These are phyloP conservation scores for Pangasius sanitwongsei DNA, from an alignment of 2,797 vertebrate genomes.

Conservation along the genomic window DNA sequence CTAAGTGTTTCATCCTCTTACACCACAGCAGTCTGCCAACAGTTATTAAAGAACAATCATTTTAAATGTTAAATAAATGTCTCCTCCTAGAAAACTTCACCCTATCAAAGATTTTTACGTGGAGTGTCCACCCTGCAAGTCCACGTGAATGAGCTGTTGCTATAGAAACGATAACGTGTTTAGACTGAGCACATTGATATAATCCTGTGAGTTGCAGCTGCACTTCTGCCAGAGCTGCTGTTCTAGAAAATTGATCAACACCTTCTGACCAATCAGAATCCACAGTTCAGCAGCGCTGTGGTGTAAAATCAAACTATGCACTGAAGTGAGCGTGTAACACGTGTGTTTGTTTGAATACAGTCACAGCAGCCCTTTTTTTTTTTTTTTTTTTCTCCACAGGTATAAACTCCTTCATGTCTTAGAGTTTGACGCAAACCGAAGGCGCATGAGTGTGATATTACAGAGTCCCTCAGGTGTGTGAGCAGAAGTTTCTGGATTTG, in stretches of 20 bases:
- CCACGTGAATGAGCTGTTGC: background rate
- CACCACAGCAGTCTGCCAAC: background rate
- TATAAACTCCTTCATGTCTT: slow-evolving; percentile 92
- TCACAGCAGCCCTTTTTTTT: background rate
- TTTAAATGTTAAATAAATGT: background rate
- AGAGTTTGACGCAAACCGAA: slow-evolving; percentile 93
- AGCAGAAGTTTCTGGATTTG: background rate
- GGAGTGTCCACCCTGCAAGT: background rate
- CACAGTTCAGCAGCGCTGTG: background rate
- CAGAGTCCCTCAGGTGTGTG: slow-evolving; percentile 86
- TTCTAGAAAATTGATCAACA: background rate
- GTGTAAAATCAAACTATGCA: background rate
- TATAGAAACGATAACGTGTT: background rate
- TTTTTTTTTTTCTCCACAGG: slow-evolving; percentile 62
- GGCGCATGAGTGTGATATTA: slow-evolving; percentile 96
- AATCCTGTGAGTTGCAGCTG: background rate
- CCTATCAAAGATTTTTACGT: background rate
- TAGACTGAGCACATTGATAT: background rate
- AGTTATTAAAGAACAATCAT: background rate
- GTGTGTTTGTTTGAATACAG: background rate
- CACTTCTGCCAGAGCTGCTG: background rate
- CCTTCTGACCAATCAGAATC: background rate
- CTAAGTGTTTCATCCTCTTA: too few species aligned
- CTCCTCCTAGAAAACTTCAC: background rate
- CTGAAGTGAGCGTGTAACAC: background rate